Base-by-base conservation (phyloP, 2,113 vertebrate species). In the Geococcyx californianus region DNA sequence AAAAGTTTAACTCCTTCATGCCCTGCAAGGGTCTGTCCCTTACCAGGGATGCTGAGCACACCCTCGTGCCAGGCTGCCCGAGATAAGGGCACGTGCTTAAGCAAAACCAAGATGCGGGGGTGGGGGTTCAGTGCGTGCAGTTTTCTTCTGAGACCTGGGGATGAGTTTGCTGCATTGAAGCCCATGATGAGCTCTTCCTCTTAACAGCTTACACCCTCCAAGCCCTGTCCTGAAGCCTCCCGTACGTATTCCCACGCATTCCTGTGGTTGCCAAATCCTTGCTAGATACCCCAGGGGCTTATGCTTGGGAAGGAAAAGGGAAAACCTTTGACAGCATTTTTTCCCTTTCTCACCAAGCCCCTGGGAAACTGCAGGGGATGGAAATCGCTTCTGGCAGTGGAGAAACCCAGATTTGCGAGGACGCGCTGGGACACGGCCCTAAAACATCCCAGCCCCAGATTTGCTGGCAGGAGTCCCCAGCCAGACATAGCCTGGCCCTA, bases 1-100 rank as follows among this genome's bases (percentile, higher is more conserved):
- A 72, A 51, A 90, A 90, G 33, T 89, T 96, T 95, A 97, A 97
- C 95, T 89, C 95, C 63, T 96, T 93, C 94, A 51, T 1, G 13
- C n/a, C 96, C 96, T 90, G 80, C 51, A 68, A 92, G 28, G 51
- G 2, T 47, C 62, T 8, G 7, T n/a, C 60, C 36, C 74, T 78
- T 3, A 28, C 51, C 1, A 10, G 75, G 40, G 24, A 31, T 1
- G 1, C 69, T 21, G 54, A n/a, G 47, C 42, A 25, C 77, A 9
- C 9, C 12, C 42, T 56, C 20, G 59, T 6, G 2, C 24, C 84
- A 29, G 69, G 73, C 56, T 84, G 92, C 68, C 4, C 1, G 49
- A n/a, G 54, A 21, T 0, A 3, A 56, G 60, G 38, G 56, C 45
- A 7, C 0, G 0, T 20, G 54, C 49, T 40, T 38, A 40, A 24